Base-by-base conservation (phyloP, 2,113 vertebrate genomes). In the Casuarius casuarius region DNA sequence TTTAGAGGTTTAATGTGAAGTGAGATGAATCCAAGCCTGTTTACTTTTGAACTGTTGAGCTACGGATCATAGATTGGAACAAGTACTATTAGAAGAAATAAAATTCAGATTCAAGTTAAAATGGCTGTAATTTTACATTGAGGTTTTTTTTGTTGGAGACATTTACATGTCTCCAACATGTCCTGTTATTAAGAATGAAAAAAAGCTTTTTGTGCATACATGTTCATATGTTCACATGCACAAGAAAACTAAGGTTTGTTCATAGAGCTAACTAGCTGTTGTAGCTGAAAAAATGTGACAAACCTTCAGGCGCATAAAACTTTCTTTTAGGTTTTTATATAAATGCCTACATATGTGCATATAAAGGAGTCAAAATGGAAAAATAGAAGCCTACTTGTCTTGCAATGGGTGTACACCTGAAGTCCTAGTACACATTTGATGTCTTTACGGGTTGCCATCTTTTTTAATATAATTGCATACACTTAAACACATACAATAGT, bases 301-400 rank as follows among this genome's bases (percentile, higher is more conserved):
- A 89, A 67, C 4, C 28, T 86, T 31, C 3, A 21, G 54, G 15
- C 20, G 70, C 44, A 77, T 25, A 79, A 74, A 54, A 29, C 5
- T 4, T 48, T 65, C 5, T 44, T 84, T 76, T 21, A 38, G 8
- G 23, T 79, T 54, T 40, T 5, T 23, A 8, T 44, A 3, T 65
- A 16, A 28, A 0, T 56, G 2, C 17, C 4, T 40, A 28, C 31
- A 10, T 22, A n/a, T 9, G 33, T 3, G 7, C 17, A 28, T 40
- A 52, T 19, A 76, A 92, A 81, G 5, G 8, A 77, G n/a, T 77
- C n/a, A 74, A 85, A 81, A 54, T 38, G 4, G 29, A 87, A 90
- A 63, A 23, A 48, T 6, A 3, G 25, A 68, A 87, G 72, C 2
- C 17, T 52, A 11, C 58, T 81, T 61, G 23, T 33, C 29, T 85